Percentiles rank a stretch among this genome's conserved stretches.
phyloP scores from a whole-genome alignment of 2,888 invertebrate genomes.

The Blastobasis adustella region DNA sequence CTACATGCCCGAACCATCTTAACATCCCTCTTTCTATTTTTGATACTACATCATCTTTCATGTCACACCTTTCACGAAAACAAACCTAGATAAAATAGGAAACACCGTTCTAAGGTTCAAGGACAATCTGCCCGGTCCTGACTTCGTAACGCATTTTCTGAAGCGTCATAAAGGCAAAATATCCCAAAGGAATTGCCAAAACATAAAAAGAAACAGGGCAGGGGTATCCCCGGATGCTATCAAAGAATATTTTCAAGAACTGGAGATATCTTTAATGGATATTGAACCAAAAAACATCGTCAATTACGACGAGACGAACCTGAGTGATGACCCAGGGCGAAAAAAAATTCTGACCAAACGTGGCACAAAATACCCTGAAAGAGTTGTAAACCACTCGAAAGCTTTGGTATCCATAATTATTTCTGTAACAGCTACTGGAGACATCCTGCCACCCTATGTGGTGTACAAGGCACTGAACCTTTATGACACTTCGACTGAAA shows the following conservation, averaged over 20 bases:
- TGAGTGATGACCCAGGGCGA: slow-evolving; percentile 33
- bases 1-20: no score
- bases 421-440: slow-evolving; percentile 30
- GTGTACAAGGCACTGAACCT: slow-evolving; percentile 22
- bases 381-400: slow-evolving; percentile 28
- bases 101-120: slow-evolving; percentile 9
- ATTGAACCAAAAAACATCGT: slow-evolving; percentile 19
- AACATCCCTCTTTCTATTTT: no score
- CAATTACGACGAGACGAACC: slow-evolving; percentile 38
- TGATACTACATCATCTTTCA: no score
- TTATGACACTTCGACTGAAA: slow-evolving; percentile 12
- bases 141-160: slow-evolving; percentile 16
- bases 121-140: slow-evolving; percentile 16
- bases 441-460: slow-evolving; percentile 32
- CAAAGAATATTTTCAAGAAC: slow-evolving; percentile 18
- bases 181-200: slow-evolving; percentile 9
- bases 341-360: slow-evolving; percentile 19
- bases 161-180: slow-evolving; percentile 15
- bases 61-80: no score
- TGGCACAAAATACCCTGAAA: slow-evolving; percentile 31
- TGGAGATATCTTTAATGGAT: slow-evolving; percentile 14
- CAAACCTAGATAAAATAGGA: slow-evolving; percentile 11
- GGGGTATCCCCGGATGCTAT: slow-evolving; percentile 8
- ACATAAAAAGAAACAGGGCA: slow-evolving; percentile 15
- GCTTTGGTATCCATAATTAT: slow-evolving; percentile 29